Conservation (phyloP, 1,140 invertebrate genomes). For the Cyclina sinensis region DNA sequence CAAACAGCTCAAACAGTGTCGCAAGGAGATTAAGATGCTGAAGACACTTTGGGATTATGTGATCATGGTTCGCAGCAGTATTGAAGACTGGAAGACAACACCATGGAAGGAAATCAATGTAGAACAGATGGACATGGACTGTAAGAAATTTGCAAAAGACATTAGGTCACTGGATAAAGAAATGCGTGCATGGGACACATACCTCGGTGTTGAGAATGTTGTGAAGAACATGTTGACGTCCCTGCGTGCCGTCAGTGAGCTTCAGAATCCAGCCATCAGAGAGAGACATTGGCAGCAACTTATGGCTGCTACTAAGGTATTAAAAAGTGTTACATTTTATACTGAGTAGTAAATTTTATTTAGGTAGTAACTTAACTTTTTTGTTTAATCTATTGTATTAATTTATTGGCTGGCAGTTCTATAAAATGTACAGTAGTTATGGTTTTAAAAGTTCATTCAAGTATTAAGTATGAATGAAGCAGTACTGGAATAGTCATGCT, state of each 20-base stretch:
- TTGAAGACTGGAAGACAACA: constrained; percentile 98
- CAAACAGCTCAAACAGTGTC: constrained; percentile 95
- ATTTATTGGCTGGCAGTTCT: neutral
- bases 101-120: constrained; percentile 98
- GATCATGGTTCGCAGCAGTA: constrained; percentile 95
- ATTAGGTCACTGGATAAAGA: constrained; percentile 93
- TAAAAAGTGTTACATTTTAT: neutral
- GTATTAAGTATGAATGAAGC: too few relatives aligned
- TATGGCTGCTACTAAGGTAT: constrained; percentile 96
- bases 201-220: constrained; percentile 84
- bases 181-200: constrained; percentile 95
- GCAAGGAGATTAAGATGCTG: constrained; percentile 95
- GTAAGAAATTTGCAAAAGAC: constrained; percentile 97
- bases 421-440: too few relatives aligned
- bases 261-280: constrained; percentile 98
- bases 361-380: too few relatives aligned
- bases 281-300: constrained; percentile 98
- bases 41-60: constrained; percentile 99
- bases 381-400: neutral
- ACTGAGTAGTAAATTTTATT: neutral
- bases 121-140: constrained; percentile 99
- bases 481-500: too few relatives aligned
- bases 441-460: too few relatives aligned
- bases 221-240: constrained; percentile 87
- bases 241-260: constrained; percentile 94